Percentiles rank a stretch among this genome's conserved stretches.
phyloP scores from a whole-genome alignment of 2,797 vertebrate species.

The Euphonia xanthogaster region DNA sequence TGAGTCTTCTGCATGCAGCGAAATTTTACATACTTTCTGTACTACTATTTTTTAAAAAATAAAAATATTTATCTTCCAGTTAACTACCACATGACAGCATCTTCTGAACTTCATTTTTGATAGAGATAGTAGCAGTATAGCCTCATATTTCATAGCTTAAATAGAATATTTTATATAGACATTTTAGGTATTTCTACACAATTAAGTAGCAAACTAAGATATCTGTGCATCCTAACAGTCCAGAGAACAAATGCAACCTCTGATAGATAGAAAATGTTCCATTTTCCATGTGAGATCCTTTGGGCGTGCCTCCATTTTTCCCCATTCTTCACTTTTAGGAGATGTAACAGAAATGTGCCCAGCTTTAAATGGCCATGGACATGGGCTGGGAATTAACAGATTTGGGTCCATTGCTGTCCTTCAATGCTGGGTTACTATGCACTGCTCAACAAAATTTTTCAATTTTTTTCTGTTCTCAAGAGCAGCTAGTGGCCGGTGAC shows the following conservation, averaged over 20 bases:
- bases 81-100: background rate
- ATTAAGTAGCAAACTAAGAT: background rate
- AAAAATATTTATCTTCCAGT: background rate
- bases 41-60: background rate
- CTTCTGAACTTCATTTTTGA: background rate
- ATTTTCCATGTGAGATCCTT: background rate
- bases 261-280: background rate
- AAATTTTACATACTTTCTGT: background rate
- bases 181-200: background rate
- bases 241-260: background rate
- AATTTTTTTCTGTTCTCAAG: background rate
- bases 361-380: background rate
- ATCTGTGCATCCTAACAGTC: background rate
- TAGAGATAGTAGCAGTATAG: background rate
- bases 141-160: background rate
- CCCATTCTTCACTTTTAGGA: background rate
- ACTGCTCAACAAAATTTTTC: background rate
- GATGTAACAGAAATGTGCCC: background rate
- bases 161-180: background rate
- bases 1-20: background rate
- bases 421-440: background rate
- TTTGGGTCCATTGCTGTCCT: background rate
- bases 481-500: background rate
- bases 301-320: background rate
- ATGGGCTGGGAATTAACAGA: fast-evolving